Evolutionary conservation across 2,888 invertebrate genomes (phyloP).

Genomic region (Metopia argyrocephala): DNA sequence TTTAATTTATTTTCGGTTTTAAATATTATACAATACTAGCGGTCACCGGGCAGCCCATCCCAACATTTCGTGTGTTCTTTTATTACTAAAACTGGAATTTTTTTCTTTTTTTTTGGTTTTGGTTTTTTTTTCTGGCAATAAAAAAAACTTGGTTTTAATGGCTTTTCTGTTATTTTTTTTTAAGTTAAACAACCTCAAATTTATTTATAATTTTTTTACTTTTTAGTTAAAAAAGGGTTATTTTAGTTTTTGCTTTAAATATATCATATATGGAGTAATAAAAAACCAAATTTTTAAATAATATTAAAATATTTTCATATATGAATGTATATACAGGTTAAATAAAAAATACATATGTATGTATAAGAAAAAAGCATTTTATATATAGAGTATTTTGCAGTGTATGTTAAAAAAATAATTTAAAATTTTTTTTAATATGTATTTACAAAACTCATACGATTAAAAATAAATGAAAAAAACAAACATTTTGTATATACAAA

Average conservation of each 20-base stretch:
- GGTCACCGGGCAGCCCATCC: conserved; percentile 80
- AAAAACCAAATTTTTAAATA: conserved; percentile 33
- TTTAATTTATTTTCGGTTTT: conserved; percentile 31
- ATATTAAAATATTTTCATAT: conserved; percentile 46
- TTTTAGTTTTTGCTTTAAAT: conserved; percentile 56
- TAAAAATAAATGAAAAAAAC: background rate
- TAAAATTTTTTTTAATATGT: conserved; percentile 16
- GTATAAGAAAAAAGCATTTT: conserved; percentile 48
- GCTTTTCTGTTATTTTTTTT: conserved; percentile 9
- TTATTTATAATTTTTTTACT: conserved; percentile 23
- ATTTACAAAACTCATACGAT: conserved; percentile 45
- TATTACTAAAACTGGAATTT: conserved; percentile 29
- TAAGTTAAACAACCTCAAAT: conserved; percentile 3
- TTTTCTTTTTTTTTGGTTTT: conserved; percentile 23
- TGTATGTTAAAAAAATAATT: conserved; percentile 37
- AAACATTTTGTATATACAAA: background rate
- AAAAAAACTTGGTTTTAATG: conserved; percentile 32
- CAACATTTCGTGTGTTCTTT: conserved; percentile 75
- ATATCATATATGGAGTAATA: conserved; percentile 32
- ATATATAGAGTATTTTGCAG: conserved; percentile 47
- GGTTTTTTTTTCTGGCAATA: conserved; percentile 9
- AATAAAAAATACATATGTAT: conserved; percentile 39
- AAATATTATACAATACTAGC: conserved; percentile 75
- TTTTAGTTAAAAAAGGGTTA: conserved; percentile 14
- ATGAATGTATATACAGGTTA: conserved; percentile 10